Percentiles rank a stretch among this genome's conserved stretches.
These are phyloP conservation scores for Prochilodus magdalenae DNA, from an alignment of 2,113 vertebrate species.

Conservation along the genomic window DNA sequence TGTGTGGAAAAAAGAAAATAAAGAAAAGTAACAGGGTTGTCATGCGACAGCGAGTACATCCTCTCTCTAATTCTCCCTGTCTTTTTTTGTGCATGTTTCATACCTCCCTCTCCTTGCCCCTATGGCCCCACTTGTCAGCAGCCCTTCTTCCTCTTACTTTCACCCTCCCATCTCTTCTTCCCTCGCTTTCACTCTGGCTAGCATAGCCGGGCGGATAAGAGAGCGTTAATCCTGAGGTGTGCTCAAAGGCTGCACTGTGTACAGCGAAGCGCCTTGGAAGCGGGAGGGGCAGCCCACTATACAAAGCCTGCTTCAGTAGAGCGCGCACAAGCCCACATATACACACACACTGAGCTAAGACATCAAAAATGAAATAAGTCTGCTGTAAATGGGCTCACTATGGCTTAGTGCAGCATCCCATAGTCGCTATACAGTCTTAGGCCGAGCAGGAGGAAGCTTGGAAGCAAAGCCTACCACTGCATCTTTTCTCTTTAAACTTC, in stretches of 20 bases:
- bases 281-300: not conserved
- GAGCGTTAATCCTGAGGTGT: not conserved
- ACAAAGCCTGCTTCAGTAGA: slow-evolving; percentile 24
- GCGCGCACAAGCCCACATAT: not conserved
- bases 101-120: not conserved
- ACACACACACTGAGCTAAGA: not conserved
- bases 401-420: not conserved
- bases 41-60: not conserved
- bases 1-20: too few relatives aligned
- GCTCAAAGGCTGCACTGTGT: slow-evolving; percentile 27
- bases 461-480: not conserved
- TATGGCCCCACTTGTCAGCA: not conserved
- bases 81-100: not conserved
- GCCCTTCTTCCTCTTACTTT: not conserved
- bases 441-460: not conserved
- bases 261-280: not conserved
- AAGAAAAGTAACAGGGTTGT: not conserved
- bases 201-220: not conserved
- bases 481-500: not conserved
- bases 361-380: slow-evolving; percentile 31
- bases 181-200: not conserved
- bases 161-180: not conserved
- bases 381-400: not conserved
- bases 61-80: not conserved
- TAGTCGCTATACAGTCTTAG: not conserved